These are phyloP conservation scores for Rhinichthys osculus DNA, from an alignment of 2,797 vertebrate species.

Conservation along the genomic window DNA sequence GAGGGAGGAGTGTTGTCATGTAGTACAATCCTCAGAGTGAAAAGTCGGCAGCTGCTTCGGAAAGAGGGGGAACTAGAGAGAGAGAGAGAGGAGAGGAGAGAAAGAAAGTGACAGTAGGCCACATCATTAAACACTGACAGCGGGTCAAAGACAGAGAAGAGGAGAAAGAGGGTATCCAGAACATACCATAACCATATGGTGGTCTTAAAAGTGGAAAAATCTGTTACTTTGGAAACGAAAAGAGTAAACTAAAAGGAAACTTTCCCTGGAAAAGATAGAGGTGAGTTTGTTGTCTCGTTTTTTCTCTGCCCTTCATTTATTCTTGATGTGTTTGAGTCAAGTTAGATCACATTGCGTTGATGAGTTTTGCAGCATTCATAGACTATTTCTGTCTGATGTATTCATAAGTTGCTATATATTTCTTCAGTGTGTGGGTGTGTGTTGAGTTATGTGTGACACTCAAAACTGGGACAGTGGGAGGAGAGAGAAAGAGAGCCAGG, in stretches of 20 bases:
- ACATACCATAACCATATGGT: constrained; percentile 35
- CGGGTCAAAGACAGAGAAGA: constrained; percentile 70
- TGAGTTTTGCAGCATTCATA: constrained; percentile 37
- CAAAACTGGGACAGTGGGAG: constrained; percentile 73
- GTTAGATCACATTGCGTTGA: constrained; percentile 1
- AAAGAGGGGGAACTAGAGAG: constrained; percentile 32
- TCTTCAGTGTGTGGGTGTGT: constrained; percentile 59
- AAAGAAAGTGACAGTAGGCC: constrained; percentile 65
- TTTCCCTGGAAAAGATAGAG: constrained; percentile 58
- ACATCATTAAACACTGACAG: constrained; percentile 79
- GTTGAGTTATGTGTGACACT: constrained; percentile 74
- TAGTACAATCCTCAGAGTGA: constrained; percentile 61
- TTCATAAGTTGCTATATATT: constrained; percentile 74
- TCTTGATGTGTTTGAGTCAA: constrained; percentile 5
- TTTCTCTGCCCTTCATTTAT: neutral
- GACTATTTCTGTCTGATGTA: constrained; percentile 69
- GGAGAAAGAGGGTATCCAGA: constrained; percentile 54
- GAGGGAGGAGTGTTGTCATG: constrained; percentile 54
- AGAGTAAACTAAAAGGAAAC: constrained; percentile 38
- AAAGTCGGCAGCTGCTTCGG: constrained; percentile 69
- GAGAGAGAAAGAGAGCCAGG: constrained; percentile 52
- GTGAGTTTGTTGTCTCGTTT: constrained; percentile 57
- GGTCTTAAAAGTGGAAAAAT: constrained; percentile 36
- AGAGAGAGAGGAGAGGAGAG: constrained; percentile 28
- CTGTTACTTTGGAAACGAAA: constrained; percentile 25